Evolutionary conservation across 1,140 invertebrate genomes (phyloP), one percentile per base, ranked within the genome.

Genomic region (Xylocopa sonorina): DNA sequence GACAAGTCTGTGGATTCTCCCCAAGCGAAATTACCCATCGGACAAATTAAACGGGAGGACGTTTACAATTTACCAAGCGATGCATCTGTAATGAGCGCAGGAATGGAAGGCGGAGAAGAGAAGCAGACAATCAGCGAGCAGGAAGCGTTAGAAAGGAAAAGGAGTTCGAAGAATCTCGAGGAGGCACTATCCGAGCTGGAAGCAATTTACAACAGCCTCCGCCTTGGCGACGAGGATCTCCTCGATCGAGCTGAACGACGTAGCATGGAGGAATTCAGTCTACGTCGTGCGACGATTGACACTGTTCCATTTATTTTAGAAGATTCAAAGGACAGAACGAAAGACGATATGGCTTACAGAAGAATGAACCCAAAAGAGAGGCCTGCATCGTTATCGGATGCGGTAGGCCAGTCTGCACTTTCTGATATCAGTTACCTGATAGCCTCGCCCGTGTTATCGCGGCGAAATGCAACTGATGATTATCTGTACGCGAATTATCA

Each of bases 171-270:
- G 27, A 97, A 97, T 91, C 93, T 97, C 38, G 97, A 98, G 89
- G 97, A 98, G 85, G 97, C 97, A 57, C 92, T 98, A 10, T 95
- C 96, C 83, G 97, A 98, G 91, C 90, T 98, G 43, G 97, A 98
- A 93, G 96, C 96, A 21, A 98, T 98, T 88, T 98, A 98, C 91
- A 97, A 97, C 84, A 97, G 96, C 82, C 92, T 98, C 29, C 94
- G 95, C 21, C 92, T 98, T 24, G 96, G 95, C 2, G 97, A 98
- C 88, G 96, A 97, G 85, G 96, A 97, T 90, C 92, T 97, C 24
- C 87, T 97, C 27, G 97, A 97, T 82, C 92, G 96, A 86, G 95
- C 96, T 5, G 96, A 97, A 89, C 94, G 96, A 43, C 92, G 96
- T 60, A 96, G 97, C 87, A 93, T 96, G 85, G 89, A 90, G 4